Percentiles rank a stretch among this genome's conserved stretches.
These are phyloP conservation scores for Synodontis membranacea DNA, from an alignment of 2,113 vertebrate genomes.

Conservation along the genomic window DNA sequence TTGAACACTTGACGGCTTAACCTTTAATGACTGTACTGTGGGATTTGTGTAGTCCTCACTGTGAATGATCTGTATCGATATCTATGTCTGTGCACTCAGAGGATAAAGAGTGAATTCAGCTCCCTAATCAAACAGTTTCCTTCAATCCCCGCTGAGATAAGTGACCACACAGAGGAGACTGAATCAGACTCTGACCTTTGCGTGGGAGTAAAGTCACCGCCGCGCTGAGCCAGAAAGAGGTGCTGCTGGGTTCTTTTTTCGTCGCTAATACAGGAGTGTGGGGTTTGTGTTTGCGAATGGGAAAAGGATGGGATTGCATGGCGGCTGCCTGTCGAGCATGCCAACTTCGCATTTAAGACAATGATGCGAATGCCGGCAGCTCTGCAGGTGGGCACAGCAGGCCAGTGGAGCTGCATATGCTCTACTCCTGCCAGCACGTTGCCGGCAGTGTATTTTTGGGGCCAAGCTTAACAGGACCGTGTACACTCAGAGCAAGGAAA, in stretches of 20 bases:
- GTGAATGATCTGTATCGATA: slow-evolving; percentile 35
- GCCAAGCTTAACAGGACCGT: slow-evolving; percentile 58
- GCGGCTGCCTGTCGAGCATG: slow-evolving; percentile 49
- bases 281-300: slow-evolving; percentile 37
- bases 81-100: slow-evolving; percentile 28
- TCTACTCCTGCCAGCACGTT: slow-evolving; percentile 55
- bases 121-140: slow-evolving; percentile 53
- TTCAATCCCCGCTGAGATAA: slow-evolving; percentile 52
- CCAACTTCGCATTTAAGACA: slow-evolving; percentile 58
- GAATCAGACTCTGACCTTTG: slow-evolving; percentile 56
- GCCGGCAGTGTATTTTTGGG: slow-evolving; percentile 63
- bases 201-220: slow-evolving; percentile 50
- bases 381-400: slow-evolving; percentile 53
- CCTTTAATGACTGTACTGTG: slow-evolving; percentile 10
- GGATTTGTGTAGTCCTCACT: slow-evolving; percentile 11
- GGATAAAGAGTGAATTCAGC: slow-evolving; percentile 38
- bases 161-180: slow-evolving; percentile 46
- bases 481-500: slow-evolving; percentile 57
- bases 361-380: slow-evolving; percentile 59
- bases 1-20: background rate
- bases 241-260: slow-evolving; percentile 45
- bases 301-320: slow-evolving; percentile 45
- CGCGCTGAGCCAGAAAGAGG: slow-evolving; percentile 40
- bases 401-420: slow-evolving; percentile 62
- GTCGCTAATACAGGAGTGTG: slow-evolving; percentile 37